A percentile compares a stretch with the other conserved stretches of the same genome.
Evolutionary conservation across 2,113 vertebrate genomes (phyloP).

Genomic region (Indri indri): DNA sequence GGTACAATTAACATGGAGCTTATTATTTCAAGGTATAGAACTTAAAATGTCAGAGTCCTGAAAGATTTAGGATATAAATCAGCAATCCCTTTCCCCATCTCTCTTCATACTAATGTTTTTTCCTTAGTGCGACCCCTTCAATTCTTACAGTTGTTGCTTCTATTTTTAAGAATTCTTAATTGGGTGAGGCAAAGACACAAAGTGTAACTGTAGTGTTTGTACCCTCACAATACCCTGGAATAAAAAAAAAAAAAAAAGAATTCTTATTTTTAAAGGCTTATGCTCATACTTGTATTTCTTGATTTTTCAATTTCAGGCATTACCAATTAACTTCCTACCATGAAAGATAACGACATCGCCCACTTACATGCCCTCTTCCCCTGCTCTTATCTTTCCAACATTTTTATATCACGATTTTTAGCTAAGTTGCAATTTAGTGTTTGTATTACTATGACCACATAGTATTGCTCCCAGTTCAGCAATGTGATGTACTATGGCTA

Average conservation of each 20-base stretch:
- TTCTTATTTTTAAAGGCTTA: neutral
- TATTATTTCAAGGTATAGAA: neutral
- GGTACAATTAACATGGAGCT: neutral
- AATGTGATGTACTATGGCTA: neutral
- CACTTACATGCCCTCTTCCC: neutral
- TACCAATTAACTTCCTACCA: neutral
- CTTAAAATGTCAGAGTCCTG: neutral
- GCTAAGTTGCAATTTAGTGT: neutral
- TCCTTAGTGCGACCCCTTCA: neutral
- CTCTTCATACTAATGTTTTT: neutral
- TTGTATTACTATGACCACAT: neutral
- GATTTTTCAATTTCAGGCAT: neutral
- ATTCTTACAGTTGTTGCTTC: neutral
- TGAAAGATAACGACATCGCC: neutral
- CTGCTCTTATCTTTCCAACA: neutral
- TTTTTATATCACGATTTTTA: neutral
- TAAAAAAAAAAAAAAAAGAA: too few species aligned
- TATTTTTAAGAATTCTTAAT: constrained; percentile 4
- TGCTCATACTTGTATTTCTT: neutral
- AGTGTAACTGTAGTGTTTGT: too few species aligned
- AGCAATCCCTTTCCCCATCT: neutral
- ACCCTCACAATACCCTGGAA: too few species aligned
- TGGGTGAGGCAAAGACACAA: too few species aligned
- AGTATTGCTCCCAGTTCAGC: neutral
- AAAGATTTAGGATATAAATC: constrained; percentile 8